Evolutionary conservation across 2,113 vertebrate species (phyloP).

Genomic region (Paratilapia polleni): DNA sequence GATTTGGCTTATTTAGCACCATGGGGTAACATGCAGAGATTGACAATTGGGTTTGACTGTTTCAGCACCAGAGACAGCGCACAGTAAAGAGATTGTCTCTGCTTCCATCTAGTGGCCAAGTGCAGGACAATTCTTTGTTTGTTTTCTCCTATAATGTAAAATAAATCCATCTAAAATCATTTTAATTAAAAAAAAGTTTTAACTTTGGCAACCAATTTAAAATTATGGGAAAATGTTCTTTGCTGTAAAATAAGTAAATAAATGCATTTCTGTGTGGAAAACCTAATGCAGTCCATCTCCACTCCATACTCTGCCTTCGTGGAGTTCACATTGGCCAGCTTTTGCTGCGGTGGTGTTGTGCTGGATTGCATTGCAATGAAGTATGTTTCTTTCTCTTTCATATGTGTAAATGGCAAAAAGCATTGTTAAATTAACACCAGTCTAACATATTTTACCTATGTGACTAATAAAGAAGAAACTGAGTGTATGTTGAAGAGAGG

Average conservation of each 20-base stretch:
- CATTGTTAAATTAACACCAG: background rate
- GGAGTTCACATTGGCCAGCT: background rate
- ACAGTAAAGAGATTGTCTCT: background rate
- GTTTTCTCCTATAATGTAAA: background rate
- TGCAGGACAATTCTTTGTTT: background rate
- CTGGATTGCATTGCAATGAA: background rate
- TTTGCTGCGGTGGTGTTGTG: background rate
- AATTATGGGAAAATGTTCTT: background rate
- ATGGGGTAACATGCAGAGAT: background rate
- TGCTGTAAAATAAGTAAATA: background rate
- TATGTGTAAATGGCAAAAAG: background rate
- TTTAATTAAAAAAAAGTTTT: background rate
- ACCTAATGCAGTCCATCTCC: background rate
- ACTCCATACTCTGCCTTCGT: background rate
- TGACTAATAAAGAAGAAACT: background rate
- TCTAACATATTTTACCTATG: background rate
- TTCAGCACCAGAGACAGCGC: slow-evolving; percentile 69
- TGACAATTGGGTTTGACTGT: background rate
- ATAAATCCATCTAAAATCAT: background rate
- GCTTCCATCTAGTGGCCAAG: slow-evolving; percentile 40
- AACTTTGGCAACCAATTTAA: background rate
- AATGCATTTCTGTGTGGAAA: too few species aligned
- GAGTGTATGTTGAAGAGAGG: background rate
- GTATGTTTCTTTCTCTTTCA: background rate
- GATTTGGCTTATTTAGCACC: slow-evolving; percentile 12